phyloP scores from a whole-genome alignment of 1,140 invertebrate genomes.

The Battus philenor region DNA sequence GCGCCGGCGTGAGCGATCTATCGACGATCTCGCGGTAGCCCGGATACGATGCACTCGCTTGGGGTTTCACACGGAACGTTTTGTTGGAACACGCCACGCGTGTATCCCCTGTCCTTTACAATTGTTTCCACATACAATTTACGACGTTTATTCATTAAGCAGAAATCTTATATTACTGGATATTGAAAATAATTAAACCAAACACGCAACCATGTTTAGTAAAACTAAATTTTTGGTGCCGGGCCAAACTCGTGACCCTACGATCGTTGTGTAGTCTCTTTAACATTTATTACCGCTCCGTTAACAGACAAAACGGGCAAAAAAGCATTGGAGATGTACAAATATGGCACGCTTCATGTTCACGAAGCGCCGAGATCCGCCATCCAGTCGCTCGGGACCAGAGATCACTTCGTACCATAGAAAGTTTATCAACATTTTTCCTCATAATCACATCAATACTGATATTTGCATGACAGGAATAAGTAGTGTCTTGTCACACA shows the following conservation, averaged over 20 bases:
- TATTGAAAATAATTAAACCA: too few relatives aligned
- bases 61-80: slow-evolving; percentile 34
- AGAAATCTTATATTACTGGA: too few relatives aligned
- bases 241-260: slow-evolving; percentile 2
- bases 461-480: slow-evolving; percentile 25
- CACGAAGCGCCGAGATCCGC: slow-evolving; percentile 15
- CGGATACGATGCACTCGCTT: slow-evolving; percentile 24
- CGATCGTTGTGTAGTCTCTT: slow-evolving; percentile 4
- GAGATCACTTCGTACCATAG: slow-evolving; percentile 9
- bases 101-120: slow-evolving; percentile 3
- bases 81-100: slow-evolving; percentile 19
- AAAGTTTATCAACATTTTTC: slow-evolving; percentile 17
- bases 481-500: slow-evolving; percentile 25
- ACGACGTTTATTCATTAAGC: too few relatives aligned
- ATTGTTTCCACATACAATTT: neutral
- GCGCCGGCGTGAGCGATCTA: slow-evolving; percentile 56
- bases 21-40: slow-evolving; percentile 64
- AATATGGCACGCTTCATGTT: slow-evolving; percentile 23
- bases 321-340: slow-evolving; percentile 20
- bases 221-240: too few relatives aligned
- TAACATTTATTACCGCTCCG: slow-evolving; percentile 19
- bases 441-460: slow-evolving; percentile 12
- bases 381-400: slow-evolving; percentile 11
- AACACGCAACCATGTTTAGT: too few relatives aligned
- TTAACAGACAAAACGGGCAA: slow-evolving; percentile 18